phyloP scores from a whole-genome alignment of 1,140 invertebrate genomes.

The Rhopalosiphum padi region DNA sequence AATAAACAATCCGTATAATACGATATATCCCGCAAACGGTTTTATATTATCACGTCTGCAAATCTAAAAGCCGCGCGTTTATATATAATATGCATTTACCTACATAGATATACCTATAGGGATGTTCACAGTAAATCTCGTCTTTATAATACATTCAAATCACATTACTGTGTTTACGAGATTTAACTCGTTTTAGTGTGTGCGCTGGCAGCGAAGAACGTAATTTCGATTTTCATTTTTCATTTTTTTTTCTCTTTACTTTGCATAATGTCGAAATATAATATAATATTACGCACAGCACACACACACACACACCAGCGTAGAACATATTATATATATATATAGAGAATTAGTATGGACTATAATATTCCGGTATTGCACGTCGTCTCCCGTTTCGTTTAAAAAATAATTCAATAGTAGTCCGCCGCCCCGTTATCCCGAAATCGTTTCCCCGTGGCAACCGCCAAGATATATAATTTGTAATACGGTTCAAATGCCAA shows the following conservation, averaged over 20 bases:
- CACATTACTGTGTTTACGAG: conserved; percentile 5
- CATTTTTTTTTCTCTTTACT: not conserved
- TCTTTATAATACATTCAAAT: conserved; percentile 18
- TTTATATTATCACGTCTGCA: not conserved
- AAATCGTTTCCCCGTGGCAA: not conserved
- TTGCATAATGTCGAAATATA: conserved; percentile 18
- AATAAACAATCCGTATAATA: not conserved
- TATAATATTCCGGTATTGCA: conserved; percentile 1
- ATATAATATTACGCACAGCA: not conserved
- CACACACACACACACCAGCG: not conserved
- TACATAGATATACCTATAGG: not conserved
- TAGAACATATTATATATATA: not conserved
- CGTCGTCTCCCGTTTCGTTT: not conserved
- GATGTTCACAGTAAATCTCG: not conserved
- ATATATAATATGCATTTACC: not conserved
- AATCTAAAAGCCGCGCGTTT: not conserved
- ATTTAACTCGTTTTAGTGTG: conserved; percentile 7
- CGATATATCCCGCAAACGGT: not conserved
- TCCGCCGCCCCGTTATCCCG: not conserved
- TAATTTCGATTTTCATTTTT: conserved; percentile 18
- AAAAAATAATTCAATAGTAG: conserved; percentile 12
- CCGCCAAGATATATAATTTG: not conserved
- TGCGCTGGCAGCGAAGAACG: not conserved
- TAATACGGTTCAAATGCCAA: not conserved
- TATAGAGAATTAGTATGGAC: not conserved